These are phyloP conservation scores for Neogale vison DNA, from an alignment of 2,113 vertebrate species.

Conservation along the genomic window DNA sequence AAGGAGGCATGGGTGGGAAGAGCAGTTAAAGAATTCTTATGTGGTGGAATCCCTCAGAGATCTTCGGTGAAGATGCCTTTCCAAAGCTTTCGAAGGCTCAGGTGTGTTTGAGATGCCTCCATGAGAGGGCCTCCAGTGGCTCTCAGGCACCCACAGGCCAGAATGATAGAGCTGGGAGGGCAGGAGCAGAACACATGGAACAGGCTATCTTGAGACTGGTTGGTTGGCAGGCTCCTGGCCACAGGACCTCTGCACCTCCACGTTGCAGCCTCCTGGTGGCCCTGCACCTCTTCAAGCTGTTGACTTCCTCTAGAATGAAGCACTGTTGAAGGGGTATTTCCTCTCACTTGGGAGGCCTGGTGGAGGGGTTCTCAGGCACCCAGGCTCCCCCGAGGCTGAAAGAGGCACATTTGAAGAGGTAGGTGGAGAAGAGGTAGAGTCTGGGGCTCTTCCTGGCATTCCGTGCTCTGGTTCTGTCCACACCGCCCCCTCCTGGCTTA, in stretches of 20 bases:
- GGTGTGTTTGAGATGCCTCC: neutral
- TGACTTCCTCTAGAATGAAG: conserved; percentile 11
- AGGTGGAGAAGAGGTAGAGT: neutral
- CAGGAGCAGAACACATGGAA: neutral
- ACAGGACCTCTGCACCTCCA: neutral
- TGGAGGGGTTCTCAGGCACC: neutral
- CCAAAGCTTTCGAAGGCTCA: neutral
- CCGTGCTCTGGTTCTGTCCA: neutral
- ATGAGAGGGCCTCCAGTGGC: neutral
- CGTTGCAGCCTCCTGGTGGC: neutral
- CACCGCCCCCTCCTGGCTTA: neutral
- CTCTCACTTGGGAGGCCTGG: neutral
- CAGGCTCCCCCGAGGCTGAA: neutral
- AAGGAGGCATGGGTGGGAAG: neutral
- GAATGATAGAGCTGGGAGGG: neutral
- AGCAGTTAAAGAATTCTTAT: neutral
- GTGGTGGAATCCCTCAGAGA: neutral
- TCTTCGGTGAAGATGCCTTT: neutral
- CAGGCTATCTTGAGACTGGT: neutral
- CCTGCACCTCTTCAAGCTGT: neutral
- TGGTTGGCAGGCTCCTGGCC: neutral
- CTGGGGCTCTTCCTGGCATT: neutral
- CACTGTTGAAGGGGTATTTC: neutral
- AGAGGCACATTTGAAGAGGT: neutral
- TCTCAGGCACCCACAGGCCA: neutral